A percentile compares a stretch with the other conserved stretches of the same genome.
Evolutionary conservation across 2,797 vertebrate genomes (phyloP).

Genomic region (Brotula barbata): DNA sequence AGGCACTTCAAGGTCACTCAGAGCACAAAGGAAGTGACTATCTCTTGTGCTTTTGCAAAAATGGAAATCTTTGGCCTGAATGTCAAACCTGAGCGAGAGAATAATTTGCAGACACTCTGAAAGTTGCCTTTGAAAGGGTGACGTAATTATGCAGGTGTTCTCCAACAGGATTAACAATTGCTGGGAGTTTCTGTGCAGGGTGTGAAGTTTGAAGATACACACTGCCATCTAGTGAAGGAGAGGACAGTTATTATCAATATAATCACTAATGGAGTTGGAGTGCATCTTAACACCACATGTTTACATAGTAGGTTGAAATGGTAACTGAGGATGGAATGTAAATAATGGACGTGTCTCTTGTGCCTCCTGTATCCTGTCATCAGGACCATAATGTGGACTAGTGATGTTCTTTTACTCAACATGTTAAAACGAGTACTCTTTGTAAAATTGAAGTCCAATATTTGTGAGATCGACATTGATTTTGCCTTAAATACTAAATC

Average conservation of each 20-base stretch:
- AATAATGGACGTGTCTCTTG: too few species aligned
- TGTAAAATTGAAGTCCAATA: too few species aligned
- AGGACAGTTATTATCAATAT: conserved; percentile 2
- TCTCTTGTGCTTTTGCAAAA: neutral
- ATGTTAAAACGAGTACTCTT: too few species aligned
- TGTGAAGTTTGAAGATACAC: neutral
- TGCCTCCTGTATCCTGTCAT: too few species aligned
- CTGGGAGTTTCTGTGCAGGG: neutral
- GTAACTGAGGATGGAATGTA: too few species aligned
- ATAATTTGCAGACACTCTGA: neutral
- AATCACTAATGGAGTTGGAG: neutral
- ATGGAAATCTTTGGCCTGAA: neutral
- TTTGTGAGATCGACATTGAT: neutral
- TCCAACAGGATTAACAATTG: too few species aligned
- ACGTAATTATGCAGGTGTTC: too few species aligned
- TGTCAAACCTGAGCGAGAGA: neutral
- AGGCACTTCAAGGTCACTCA: neutral
- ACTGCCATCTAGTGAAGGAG: conserved; percentile 15
- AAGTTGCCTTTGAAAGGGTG: too few species aligned
- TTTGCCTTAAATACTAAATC: neutral
- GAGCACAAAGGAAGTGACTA: neutral
- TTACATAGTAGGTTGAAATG: too few species aligned
- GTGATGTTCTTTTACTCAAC: too few species aligned
- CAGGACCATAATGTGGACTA: too few species aligned
- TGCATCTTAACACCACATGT: too few species aligned